phyloP scores from a whole-genome alignment of 2,888 invertebrate species.

The Himalopsyche tibetana region DNA sequence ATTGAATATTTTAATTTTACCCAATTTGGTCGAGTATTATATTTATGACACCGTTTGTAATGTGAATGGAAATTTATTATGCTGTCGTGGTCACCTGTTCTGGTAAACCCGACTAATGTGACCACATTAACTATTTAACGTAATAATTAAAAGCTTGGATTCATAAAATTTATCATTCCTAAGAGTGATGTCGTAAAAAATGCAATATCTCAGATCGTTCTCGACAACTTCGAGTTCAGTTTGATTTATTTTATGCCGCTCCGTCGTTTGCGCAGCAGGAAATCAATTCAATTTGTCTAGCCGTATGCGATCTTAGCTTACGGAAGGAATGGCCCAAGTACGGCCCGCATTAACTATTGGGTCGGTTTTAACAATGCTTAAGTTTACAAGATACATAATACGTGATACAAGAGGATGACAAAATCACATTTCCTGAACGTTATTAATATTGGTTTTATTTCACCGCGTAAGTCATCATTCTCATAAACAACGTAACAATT shows the following conservation, averaged over 20 bases:
- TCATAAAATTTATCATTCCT: constrained; percentile 21
- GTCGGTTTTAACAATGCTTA: not conserved
- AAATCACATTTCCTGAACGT: too few species aligned
- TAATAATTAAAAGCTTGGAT: constrained; percentile 21
- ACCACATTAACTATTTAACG: constrained; percentile 22
- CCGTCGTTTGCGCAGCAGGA: constrained; percentile 15
- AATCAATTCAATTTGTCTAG: constrained; percentile 34
- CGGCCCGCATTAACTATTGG: not conserved
- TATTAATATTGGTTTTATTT: too few species aligned
- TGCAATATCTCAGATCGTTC: constrained; percentile 31
- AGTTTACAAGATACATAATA: too few species aligned
- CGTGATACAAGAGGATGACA: too few species aligned
- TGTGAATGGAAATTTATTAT: not conserved
- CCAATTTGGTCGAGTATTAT: too few species aligned
- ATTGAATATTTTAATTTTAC: too few species aligned
- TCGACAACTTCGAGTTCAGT: not conserved
- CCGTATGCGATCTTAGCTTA: constrained; percentile 8
- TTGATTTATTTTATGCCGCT: constrained; percentile 30
- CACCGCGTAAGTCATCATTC: too few species aligned
- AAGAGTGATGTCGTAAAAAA: constrained; percentile 21
- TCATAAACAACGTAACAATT: too few species aligned
- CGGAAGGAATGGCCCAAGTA: not conserved
- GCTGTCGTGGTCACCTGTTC: constrained; percentile 9
- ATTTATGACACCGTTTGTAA: too few species aligned
- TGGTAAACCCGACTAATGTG: not conserved